phyloP scores from a whole-genome alignment of 2,888 invertebrate genomes.

The Dynastes grantii region DNA sequence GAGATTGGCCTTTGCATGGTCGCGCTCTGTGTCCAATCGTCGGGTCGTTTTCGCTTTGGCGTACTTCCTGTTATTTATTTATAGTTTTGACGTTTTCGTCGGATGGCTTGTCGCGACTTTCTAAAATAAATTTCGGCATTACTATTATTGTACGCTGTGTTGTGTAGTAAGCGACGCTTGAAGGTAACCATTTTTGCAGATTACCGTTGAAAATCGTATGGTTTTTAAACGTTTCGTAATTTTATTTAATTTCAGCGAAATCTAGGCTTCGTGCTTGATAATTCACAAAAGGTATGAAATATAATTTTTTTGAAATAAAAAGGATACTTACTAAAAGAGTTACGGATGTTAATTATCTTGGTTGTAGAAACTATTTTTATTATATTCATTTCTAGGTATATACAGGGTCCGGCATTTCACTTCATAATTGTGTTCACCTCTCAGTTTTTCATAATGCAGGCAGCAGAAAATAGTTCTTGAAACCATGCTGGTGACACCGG shows the following conservation, averaged over 20 bases:
- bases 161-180: not conserved
- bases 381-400: too few species aligned
- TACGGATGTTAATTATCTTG: too few species aligned
- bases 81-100: not conserved
- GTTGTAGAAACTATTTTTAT: too few species aligned
- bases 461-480: too few species aligned
- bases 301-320: too few species aligned
- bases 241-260: not conserved
- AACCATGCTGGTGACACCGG: too few species aligned
- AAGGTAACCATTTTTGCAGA: slow-evolving; percentile 8
- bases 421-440: too few species aligned
- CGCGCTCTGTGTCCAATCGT: slow-evolving; percentile 6
- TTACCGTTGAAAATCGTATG: not conserved
- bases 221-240: not conserved
- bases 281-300: too few species aligned
- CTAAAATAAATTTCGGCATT: slow-evolving; percentile 12
- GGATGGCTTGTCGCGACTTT: slow-evolving; percentile 18
- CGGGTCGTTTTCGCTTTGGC: slow-evolving; percentile 19
- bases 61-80: slow-evolving; percentile 29
- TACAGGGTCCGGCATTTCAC: too few species aligned
- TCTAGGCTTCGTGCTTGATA: too few species aligned
- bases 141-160: not conserved
- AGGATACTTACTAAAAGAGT: too few species aligned
- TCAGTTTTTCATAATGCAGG: too few species aligned
- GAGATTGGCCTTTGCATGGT: slow-evolving; percentile 3